Base-by-base conservation (phyloP, 2,113 vertebrate genomes). In the Hystrix brachyura region DNA sequence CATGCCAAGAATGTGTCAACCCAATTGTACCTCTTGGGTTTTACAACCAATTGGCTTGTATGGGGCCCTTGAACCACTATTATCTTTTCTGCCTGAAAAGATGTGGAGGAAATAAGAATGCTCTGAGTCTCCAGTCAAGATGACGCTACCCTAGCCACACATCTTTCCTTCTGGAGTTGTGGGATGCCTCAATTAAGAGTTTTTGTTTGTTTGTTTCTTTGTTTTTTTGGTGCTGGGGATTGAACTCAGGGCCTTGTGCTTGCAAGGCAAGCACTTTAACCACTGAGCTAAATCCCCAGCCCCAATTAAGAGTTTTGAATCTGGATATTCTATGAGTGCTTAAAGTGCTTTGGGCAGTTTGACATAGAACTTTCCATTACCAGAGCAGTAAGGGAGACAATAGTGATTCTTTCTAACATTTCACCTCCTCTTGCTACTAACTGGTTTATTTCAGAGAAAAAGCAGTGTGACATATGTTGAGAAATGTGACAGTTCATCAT, bases 301-400 rank as follows among this genome's bases (percentile, higher is more conserved):
- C 91, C 90, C 83, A 67, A 94, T 90, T 74, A 91, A 87, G 85
- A 87, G 46, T 90, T 91, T 92, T 55, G 78, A 69, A 43, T 80
- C 9, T 64, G 64, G 15, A 32, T 60, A 82, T 85, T 94, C 55
- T 19, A 76, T 90, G 81, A 94, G 46, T 60, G 7, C 13, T 62
- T 92, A 81, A 93, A 83, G 93, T 65, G 17, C 57, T 78, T 55
- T 78, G 65, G 67, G 74, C 34, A 91, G 27, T 81, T 76, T 93
- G 84, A 87, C 94, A 94, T 4, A 85, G 34, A 95, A 79, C 76
- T 88, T n/a, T 87, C 95, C 79, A 71, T 94, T 93, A 97, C 95
- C 53, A 71, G 38, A 71, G 55, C 69, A 84, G 67, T 48, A 14
- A 92, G 88, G 46, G 65, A 67, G 76, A 72, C 86, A 59, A 29